Evolutionary conservation across 2,797 vertebrate genomes (phyloP), one percentile per base, ranked within the genome.

Genomic region (Diceros bicornis): DNA sequence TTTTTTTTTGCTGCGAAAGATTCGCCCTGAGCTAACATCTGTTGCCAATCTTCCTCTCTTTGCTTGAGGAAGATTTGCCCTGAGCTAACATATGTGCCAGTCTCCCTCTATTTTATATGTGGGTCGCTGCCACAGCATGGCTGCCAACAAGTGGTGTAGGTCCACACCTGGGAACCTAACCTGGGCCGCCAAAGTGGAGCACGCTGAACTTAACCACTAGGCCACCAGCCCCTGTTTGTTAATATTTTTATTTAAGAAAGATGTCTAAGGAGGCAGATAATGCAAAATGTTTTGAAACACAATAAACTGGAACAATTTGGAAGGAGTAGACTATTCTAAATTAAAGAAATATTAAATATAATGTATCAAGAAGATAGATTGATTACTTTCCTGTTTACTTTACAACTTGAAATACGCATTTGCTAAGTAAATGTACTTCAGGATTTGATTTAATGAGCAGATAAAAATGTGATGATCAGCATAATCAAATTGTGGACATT

Each of bases 221-320:
- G 47, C 47, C 47, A 47, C 47, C 11, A 11, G 47, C 47, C 10
- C 47, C 47, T 47, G 4, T 81, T 71, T 74, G 47, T 75, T 90
- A 59, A 75, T 68, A 34, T 50, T 77, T 89, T 64, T 57, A 57
- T 66, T 87, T 83, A 69, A 77, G 69, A 89, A 75, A 89, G 27
- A 62, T 34, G 8, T 78, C 62, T 32, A 85, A 93, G 23, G 32
- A 93, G 44, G 47, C 10, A 79, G 64, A 78, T 84, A 55, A 83
- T 78, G 29, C 23, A 89, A 85, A 89, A 71, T 83, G 55, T 69
- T 92, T 74, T 89, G n/a, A 89, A 95, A 69, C 68, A 88, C n/a
- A 69, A 77, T 62, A 69, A 84, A 84, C 21, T 88, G 77, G 17
- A 89, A 44, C 4, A 77, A 89, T 55, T 77, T 77, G 8, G 62